phyloP scores from a whole-genome alignment of 2,113 vertebrate species.

The Neogobius melanostomus region DNA sequence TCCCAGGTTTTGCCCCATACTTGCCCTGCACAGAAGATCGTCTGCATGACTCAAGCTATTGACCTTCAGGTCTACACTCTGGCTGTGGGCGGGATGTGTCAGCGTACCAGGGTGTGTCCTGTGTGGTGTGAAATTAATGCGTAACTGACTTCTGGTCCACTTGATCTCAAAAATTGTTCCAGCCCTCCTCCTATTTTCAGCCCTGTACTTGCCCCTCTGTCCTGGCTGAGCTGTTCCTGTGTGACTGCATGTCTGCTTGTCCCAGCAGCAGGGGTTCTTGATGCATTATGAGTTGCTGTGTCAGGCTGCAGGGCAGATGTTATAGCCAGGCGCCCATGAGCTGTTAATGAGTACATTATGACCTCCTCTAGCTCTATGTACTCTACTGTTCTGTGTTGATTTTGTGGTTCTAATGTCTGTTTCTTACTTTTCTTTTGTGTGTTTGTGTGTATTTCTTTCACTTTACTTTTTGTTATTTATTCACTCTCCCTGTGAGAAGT shows the following conservation, averaged over 20 bases:
- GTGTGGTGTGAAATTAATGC: conserved; percentile 46
- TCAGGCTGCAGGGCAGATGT: conserved; percentile 18
- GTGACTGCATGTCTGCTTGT: conserved; percentile 71
- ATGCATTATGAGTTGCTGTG: conserved; percentile 66
- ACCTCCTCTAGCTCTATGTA: conserved; percentile 36
- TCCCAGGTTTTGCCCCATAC: conserved; percentile 15
- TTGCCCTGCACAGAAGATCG: conserved; percentile 35
- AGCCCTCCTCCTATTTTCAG: conserved; percentile 26
- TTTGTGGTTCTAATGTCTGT: conserved; percentile 58
- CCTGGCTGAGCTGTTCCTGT: conserved; percentile 55
- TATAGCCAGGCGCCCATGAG: conserved; percentile 23
- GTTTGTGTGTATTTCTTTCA: conserved; percentile 42
- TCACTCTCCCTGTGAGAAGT: conserved; percentile 81
- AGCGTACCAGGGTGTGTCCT: conserved; percentile 40
- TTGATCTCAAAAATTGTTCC: conserved; percentile 31
- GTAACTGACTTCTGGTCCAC: conserved; percentile 39
- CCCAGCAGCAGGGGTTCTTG: conserved; percentile 52
- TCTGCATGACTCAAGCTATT: conserved; percentile 62
- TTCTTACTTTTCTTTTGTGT: conserved; percentile 49
- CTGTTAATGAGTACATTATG: conserved; percentile 33
- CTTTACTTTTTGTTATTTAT: conserved; percentile 52
- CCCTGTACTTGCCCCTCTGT: neutral
- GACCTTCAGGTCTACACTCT: conserved; percentile 46
- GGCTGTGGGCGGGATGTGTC: conserved; percentile 50
- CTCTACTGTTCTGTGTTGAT: conserved; percentile 40